phyloP scores from a whole-genome alignment of 2,113 vertebrate genomes.

The Sinocyclocheilus anshuiensis region DNA sequence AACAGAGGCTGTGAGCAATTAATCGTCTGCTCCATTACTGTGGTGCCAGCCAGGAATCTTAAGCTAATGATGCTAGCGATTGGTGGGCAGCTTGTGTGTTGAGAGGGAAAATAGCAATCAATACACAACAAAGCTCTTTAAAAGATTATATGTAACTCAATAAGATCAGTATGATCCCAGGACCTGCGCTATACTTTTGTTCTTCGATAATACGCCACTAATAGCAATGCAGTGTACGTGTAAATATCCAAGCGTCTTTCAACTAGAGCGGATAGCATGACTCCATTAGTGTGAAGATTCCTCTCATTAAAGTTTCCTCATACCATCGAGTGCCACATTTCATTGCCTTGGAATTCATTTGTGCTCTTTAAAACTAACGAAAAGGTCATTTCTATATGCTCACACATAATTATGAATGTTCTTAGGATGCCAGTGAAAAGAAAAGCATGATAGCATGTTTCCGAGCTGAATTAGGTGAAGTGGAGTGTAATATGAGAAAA shows the following conservation, averaged over 20 bases:
- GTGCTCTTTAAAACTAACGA: neutral
- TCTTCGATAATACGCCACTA: neutral
- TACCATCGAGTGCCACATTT: neutral
- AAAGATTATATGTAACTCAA: constrained; percentile 20
- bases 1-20: constrained; percentile 43
- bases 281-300: constrained; percentile 6
- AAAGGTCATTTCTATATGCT: neutral
- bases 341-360: constrained; percentile 12
- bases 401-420: neutral
- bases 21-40: constrained; percentile 45
- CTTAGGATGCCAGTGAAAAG: neutral
- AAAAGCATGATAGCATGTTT: neutral
- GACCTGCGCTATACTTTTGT: neutral
- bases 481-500: constrained; percentile 5
- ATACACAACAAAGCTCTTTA: neutral
- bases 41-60: constrained; percentile 37
- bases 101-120: constrained; percentile 25
- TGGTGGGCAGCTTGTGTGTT: neutral
- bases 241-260: neutral
- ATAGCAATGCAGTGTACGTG: neutral
- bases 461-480: neutral
- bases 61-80: constrained; percentile 30
- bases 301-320: constrained; percentile 4
- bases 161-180: neutral
- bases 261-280: neutral